Conservation (phyloP, 1,140 invertebrate species). For the Drosophila chauvacae region DNA sequence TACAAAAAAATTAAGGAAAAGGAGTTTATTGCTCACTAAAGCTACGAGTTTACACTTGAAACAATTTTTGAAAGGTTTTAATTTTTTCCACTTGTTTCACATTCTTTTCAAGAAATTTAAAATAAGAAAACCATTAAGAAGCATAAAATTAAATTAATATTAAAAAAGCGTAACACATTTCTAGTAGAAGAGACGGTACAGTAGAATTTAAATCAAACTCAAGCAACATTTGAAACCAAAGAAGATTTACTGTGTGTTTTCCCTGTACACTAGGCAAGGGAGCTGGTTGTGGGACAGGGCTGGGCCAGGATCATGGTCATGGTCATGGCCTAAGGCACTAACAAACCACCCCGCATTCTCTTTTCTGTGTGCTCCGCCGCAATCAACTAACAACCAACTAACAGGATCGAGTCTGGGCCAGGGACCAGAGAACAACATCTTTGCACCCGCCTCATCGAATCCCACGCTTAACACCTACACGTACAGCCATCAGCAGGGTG, state of each 20-base stretch:
- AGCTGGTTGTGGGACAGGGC: background rate
- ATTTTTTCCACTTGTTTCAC: background rate
- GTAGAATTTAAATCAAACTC: too few species aligned
- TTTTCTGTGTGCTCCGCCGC: conserved; percentile 8
- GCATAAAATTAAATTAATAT: background rate
- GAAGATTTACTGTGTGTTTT: background rate
- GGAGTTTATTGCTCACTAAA: background rate
- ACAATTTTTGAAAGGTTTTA: background rate
- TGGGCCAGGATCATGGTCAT: conserved; percentile 1
- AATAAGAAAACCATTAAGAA: background rate
- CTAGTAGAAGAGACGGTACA: too few species aligned
- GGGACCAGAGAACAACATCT: conserved; percentile 81
- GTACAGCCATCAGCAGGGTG: conserved; percentile 56
- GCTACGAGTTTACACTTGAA: too few species aligned
- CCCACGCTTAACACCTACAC: conserved; percentile 81
- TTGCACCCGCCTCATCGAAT: conserved; percentile 80
- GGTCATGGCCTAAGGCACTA: background rate
- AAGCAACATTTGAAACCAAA: background rate
- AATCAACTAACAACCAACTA: conserved; percentile 33
- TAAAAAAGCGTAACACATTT: background rate
- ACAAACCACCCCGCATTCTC: conserved; percentile 15
- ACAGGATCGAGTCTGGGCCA: conserved; percentile 83
- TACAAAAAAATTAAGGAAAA: background rate
- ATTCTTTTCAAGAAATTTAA: background rate
- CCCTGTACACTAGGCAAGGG: conserved; percentile 2